Evolutionary conservation across 1,140 invertebrate species (phyloP), one percentile per base, ranked within the genome.

Genomic region (Bacillus rossius): DNA sequence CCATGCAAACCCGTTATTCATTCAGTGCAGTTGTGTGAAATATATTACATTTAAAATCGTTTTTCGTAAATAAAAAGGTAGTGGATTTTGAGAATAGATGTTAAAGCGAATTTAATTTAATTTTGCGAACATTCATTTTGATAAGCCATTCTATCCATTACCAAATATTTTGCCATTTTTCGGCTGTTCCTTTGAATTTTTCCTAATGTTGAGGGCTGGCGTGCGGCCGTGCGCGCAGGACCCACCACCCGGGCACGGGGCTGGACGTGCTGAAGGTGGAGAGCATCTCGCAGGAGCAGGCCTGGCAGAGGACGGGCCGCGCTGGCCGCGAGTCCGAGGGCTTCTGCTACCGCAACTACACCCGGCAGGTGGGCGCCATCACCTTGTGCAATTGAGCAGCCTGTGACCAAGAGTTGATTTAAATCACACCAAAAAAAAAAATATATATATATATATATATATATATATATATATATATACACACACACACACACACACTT

Each of bases 221-320:
- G n/a, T n/a, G n/a, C n/a, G n/a, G n/a, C n/a, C n/a, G n/a, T n/a
- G n/a, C n/a, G n/a, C n/a, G n/a, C 54, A 84, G 86, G 71, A 83
- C 84, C 0, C 93, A 88, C 78, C 89, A 92, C 68, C 81, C 90
- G 4, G 77, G 75, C 14, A 94, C 87, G 25, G 92, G 92, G 13
- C 77, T 97, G 42, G 94, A 98, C 72, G 72, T 55, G 10, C 71
- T 98, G 37, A 86, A 86, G 68, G 87, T 97, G 1, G 82, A 88
- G 50, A 79, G 83, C 66, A 87, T 96, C 60, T 95, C 95, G 3
- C 88, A 92, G 73, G 93, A 94, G 26, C 94, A 97, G 73, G 89
- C 91, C 1, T 89, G 88, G 85, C 96, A 99, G 77, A 78, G 94
- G 55, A 84, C 88, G 14, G 96, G 96, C 1, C 76, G 96, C 60